Conservation (phyloP, 2,113 vertebrate species). For the Trichomycterus rosablanca region DNA sequence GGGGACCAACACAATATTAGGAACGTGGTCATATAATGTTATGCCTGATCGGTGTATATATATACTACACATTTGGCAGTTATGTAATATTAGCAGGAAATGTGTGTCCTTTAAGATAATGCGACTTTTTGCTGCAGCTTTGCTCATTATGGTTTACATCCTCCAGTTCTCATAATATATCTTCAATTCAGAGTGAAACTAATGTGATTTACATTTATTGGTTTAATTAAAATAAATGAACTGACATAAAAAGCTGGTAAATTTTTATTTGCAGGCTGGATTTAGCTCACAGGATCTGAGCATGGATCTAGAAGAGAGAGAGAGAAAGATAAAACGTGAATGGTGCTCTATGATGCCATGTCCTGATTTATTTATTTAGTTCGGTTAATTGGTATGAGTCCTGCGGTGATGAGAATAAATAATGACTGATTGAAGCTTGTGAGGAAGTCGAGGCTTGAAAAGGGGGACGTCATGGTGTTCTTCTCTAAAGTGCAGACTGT, state of each 20-base stretch:
- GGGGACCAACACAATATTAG: no score
- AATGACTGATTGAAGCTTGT: neutral
- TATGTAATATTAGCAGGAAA: no score
- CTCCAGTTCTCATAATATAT: neutral
- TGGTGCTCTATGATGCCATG: constrained; percentile 1
- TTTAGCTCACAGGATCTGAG: neutral
- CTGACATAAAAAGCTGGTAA: neutral
- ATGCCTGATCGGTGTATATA: neutral
- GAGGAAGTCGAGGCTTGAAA: constrained; percentile 1
- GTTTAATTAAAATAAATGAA: constrained; percentile 6
- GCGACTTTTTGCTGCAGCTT: no score
- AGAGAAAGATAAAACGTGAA: neutral
- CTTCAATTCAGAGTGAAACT: neutral
- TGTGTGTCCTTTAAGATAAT: no score
- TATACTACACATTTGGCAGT: neutral
- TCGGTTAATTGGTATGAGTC: constrained; percentile 20
- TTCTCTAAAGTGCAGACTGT: neutral
- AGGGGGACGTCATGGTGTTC: constrained; percentile 1
- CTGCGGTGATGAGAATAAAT: constrained; percentile 11
- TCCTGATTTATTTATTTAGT: constrained; percentile 16
- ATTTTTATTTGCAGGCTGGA: neutral
- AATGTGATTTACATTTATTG: constrained; percentile 1
- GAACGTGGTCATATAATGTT: no score
- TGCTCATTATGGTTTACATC: neutral
- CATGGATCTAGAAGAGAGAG: neutral